These are phyloP conservation scores for Sinopyrophorus schimmeli DNA, from an alignment of 2,888 invertebrate species.

Conservation along the genomic window DNA sequence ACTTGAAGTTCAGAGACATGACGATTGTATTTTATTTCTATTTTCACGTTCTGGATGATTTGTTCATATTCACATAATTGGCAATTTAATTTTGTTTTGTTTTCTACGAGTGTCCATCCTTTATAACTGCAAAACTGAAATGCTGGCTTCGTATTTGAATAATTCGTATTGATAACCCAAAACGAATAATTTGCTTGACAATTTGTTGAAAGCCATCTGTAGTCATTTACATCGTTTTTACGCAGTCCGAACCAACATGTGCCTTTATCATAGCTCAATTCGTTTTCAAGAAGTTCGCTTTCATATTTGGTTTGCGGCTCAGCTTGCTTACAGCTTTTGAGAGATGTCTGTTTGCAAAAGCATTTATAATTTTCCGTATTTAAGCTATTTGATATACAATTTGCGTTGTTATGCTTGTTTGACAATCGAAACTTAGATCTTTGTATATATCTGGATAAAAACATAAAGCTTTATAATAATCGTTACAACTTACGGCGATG, in stretches of 20 bases:
- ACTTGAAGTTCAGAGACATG: neutral
- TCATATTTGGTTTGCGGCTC: neutral
- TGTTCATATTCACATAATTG: conserved; percentile 1
- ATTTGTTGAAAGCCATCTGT: neutral
- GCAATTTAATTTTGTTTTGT: conserved; percentile 1
- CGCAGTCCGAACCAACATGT: neutral
- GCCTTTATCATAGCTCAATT: neutral
- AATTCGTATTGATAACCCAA: too few relatives aligned
- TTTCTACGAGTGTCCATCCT: too few relatives aligned
- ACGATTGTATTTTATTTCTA: neutral
- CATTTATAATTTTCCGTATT: neutral
- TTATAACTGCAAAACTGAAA: too few relatives aligned
- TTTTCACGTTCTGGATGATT: too few relatives aligned
- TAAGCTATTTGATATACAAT: neutral
- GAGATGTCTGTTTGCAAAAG: too few relatives aligned
- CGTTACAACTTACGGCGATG: neutral
- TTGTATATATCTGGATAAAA: neutral
- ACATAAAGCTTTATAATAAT: neutral
- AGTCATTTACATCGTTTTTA: neutral
- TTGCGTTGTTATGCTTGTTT: neutral
- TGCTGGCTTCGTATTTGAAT: too few relatives aligned
- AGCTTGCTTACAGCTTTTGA: too few relatives aligned
- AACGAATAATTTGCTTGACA: neutral
- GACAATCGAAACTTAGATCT: neutral
- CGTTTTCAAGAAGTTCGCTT: neutral